Evolutionary conservation across 2,113 vertebrate genomes (phyloP).

Genomic region (Sebastes schlegelii): DNA sequence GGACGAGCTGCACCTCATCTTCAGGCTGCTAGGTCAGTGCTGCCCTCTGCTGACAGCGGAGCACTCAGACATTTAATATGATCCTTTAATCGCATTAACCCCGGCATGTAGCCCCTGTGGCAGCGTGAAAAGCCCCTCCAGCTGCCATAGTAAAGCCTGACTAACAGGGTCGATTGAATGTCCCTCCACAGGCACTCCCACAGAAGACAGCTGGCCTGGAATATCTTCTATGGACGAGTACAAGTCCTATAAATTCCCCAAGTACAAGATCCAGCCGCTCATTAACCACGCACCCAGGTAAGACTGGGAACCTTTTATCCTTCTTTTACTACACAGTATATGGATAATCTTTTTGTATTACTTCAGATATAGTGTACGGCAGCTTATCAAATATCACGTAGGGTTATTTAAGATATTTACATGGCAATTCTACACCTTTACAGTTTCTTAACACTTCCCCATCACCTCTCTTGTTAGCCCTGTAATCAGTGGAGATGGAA

Average conservation of each 20-base stretch:
- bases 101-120: conserved; percentile 54
- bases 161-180: conserved; percentile 51
- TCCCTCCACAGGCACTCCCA: conserved; percentile 89
- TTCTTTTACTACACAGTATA: background rate
- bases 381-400: background rate
- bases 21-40: conserved; percentile 92
- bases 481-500: conserved; percentile 56
- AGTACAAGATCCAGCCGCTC: conserved; percentile 92
- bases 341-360: background rate
- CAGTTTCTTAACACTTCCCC: conserved; percentile 6
- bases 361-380: background rate
- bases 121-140: conserved; percentile 55
- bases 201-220: conserved; percentile 94
- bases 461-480: conserved; percentile 58
- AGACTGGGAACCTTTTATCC: conserved; percentile 62
- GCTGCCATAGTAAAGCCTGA: conserved; percentile 38
- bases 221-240: conserved; percentile 94
- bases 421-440: background rate
- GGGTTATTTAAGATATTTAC: background rate
- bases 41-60: conserved; percentile 71
- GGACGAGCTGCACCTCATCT: conserved; percentile 96
- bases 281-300: conserved; percentile 97
- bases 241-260: conserved; percentile 95
- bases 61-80: conserved; percentile 17
- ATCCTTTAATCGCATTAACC: conserved; percentile 63